Percentiles rank a stretch among this genome's conserved stretches.
These are phyloP conservation scores for Peribatodes rhomboidaria DNA, from an alignment of 2,888 invertebrate genomes.

Conservation along the genomic window DNA sequence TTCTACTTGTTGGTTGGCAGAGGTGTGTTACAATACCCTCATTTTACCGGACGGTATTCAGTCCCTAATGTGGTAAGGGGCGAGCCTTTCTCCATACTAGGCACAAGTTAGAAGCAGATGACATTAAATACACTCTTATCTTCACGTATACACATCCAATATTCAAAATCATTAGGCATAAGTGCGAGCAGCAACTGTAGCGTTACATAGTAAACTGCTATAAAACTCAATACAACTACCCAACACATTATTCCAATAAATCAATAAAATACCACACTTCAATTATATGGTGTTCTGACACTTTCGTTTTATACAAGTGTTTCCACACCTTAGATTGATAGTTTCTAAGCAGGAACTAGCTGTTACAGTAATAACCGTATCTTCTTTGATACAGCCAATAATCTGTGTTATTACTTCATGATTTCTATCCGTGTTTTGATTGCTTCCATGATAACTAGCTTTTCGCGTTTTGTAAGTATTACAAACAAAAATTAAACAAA, in stretches of 20 bases:
- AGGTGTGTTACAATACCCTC: too few relatives aligned
- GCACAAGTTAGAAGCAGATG: too few relatives aligned
- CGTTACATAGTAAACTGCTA: constrained; percentile 25
- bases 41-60: too few relatives aligned
- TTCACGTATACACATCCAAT: too few relatives aligned
- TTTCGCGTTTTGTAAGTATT: background rate
- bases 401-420: constrained; percentile 14
- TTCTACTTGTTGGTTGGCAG: too few relatives aligned
- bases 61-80: too few relatives aligned
- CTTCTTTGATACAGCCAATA: constrained; percentile 42
- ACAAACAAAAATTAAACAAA: too few relatives aligned
- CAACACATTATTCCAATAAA: constrained; percentile 48
- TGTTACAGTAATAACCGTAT: constrained; percentile 53
- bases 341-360: constrained; percentile 18
- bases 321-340: constrained; percentile 23
- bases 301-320: constrained; percentile 51
- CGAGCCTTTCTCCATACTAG: too few relatives aligned
- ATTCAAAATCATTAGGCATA: background rate
- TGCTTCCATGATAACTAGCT: background rate
- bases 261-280: constrained; percentile 54
- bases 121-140: too few relatives aligned
- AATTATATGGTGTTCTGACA: constrained; percentile 60
- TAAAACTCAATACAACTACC: constrained; percentile 27
- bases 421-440: constrained; percentile 7
- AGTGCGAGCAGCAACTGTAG: background rate